A percentile compares a stretch with the other conserved stretches of the same genome.
Conservation (phyloP, 2,888 invertebrate genomes). For the Ferrisia virgata region DNA sequence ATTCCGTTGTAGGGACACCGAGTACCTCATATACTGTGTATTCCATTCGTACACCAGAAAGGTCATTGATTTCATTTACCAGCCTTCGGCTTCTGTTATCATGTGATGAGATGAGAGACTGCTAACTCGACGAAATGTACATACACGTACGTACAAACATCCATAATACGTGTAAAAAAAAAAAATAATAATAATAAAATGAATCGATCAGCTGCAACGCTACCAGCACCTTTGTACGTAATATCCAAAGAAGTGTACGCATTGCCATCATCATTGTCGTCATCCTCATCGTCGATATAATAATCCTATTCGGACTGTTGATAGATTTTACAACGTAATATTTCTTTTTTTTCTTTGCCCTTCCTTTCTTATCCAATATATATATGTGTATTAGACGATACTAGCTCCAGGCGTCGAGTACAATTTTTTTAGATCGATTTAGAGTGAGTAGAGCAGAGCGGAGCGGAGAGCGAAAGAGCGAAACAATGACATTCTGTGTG, state of each 20-base stretch:
- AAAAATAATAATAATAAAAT: neutral
- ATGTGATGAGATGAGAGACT: neutral
- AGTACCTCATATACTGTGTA: neutral
- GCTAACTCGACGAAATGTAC: neutral
- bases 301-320: slow-evolving; percentile 8
- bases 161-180: neutral
- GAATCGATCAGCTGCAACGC: neutral
- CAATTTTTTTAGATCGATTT: neutral
- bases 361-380: too few species aligned
- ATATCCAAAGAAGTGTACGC: too few species aligned
- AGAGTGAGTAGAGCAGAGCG: neutral
- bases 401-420: neutral
- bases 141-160: neutral
- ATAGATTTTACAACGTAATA: neutral
- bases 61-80: neutral
- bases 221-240: too few species aligned
- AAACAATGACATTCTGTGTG: neutral
- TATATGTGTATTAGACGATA: slow-evolving; percentile 1
- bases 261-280: too few species aligned
- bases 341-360: slow-evolving; percentile 27
- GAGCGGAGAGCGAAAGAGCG: neutral
- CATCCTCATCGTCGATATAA: neutral
- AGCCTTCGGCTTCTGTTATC: slow-evolving; percentile 4
- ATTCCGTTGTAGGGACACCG: too few species aligned
- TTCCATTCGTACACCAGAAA: neutral